Evolutionary conservation across 2,113 vertebrate species (phyloP).

Genomic region (Embiotoca jacksoni): DNA sequence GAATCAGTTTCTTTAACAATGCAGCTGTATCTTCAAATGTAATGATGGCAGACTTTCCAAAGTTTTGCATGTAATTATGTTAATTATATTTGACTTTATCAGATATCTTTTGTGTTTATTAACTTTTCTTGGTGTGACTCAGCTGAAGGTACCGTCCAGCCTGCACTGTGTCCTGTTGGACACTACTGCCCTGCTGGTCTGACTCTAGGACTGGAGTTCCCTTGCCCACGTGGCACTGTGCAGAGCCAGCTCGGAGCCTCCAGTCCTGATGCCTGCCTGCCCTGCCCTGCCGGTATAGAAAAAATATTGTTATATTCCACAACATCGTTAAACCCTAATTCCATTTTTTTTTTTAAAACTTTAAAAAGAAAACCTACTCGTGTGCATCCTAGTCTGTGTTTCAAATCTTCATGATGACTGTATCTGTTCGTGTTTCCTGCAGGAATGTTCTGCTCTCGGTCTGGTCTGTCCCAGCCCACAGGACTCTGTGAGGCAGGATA

Average conservation of each 20-base stretch:
- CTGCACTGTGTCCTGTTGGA: slow-evolving; percentile 83
- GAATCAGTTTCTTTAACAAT: not conserved
- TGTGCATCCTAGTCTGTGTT: not conserved
- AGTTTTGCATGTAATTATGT: not conserved
- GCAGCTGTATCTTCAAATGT: not conserved
- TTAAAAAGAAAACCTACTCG: not conserved
- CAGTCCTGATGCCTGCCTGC: slow-evolving; percentile 82
- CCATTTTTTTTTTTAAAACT: not conserved
- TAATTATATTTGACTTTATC: not conserved
- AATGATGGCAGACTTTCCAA: not conserved
- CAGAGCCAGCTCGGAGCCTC: slow-evolving; percentile 82
- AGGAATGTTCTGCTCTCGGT: slow-evolving; percentile 91
- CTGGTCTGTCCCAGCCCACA: slow-evolving; percentile 85
- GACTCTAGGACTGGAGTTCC: slow-evolving; percentile 79
- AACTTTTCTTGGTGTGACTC: slow-evolving; percentile 16
- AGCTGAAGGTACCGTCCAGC: slow-evolving; percentile 79
- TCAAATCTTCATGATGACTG: not conserved
- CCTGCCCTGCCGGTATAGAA: slow-evolving; percentile 88
- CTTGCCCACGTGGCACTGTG: slow-evolving; percentile 89
- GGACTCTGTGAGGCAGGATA: slow-evolving; percentile 89
- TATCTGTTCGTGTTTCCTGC: slow-evolving; percentile 32
- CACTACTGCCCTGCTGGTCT: slow-evolving; percentile 88
- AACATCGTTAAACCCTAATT: not conserved
- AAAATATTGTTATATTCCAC: not conserved
- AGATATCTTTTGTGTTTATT: not conserved